Conservation (phyloP, 2,113 vertebrate genomes). For the Triplophysa tibetana region DNA sequence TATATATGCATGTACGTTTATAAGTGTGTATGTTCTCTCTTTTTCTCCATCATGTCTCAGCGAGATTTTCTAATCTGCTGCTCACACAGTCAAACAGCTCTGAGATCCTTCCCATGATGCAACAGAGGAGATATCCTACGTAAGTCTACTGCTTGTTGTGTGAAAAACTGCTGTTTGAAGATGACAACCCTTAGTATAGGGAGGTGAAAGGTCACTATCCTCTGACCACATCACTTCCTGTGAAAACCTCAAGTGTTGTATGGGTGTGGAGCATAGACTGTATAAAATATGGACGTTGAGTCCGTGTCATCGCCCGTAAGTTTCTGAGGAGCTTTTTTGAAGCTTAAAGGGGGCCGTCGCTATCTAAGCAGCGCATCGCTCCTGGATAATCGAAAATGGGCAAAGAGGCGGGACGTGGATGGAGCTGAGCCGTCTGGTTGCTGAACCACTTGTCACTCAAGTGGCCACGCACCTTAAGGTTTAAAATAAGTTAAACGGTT, state of each 20-base stretch:
- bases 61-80: slow-evolving; percentile 85
- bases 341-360: no score
- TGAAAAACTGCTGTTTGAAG: slow-evolving; percentile 51
- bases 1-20: neutral
- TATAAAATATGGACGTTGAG: no score
- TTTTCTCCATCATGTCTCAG: slow-evolving; percentile 65
- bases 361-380: no score
- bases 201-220: slow-evolving; percentile 57
- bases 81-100: slow-evolving; percentile 77
- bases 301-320: no score
- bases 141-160: slow-evolving; percentile 64
- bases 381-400: no score
- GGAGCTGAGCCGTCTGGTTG: no score
- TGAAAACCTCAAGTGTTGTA: neutral
- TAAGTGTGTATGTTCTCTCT: neutral
- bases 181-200: slow-evolving; percentile 58
- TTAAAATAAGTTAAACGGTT: no score
- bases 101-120: slow-evolving; percentile 89
- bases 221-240: slow-evolving; percentile 28
- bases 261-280: neutral
- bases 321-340: no score
- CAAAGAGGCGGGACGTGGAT: no score
- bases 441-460: no score
- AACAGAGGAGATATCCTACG: slow-evolving; percentile 89
- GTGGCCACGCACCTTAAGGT: no score